These are phyloP conservation scores for Tapera naevia DNA, from an alignment of 2,797 vertebrate genomes.

Conservation along the genomic window DNA sequence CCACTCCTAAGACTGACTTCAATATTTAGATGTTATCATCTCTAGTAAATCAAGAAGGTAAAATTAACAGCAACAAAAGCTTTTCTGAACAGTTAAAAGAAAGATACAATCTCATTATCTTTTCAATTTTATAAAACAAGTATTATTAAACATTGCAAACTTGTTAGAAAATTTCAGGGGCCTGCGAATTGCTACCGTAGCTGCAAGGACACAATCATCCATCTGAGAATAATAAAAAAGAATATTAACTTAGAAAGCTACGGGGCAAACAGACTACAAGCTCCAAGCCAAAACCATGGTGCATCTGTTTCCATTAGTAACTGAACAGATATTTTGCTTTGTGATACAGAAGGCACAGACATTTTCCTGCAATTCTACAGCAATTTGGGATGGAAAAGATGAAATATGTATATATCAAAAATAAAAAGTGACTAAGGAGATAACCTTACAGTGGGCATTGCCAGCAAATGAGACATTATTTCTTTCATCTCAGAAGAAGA, in stretches of 20 bases:
- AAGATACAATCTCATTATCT: constrained; percentile 2
- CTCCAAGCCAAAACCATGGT: not conserved
- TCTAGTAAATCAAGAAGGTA: constrained; percentile 30
- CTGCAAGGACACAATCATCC: constrained; percentile 2
- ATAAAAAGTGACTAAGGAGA: not conserved
- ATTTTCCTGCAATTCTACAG: not conserved
- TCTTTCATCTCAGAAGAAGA: not conserved
- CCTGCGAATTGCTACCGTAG: constrained; percentile 27
- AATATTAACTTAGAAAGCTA: constrained; percentile 26
- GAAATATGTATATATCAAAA: not conserved
- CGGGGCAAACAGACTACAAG: not conserved
- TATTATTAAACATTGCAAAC: constrained; percentile 47
- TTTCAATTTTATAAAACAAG: constrained; percentile 43
- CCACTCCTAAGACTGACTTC: not conserved
- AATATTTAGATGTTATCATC: constrained; percentile 26
- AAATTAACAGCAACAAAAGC: constrained; percentile 39
- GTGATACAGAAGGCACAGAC: not conserved
- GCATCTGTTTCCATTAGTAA: constrained; percentile 22
- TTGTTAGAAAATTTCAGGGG: constrained; percentile 10
- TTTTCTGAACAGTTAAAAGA: constrained; percentile 20
- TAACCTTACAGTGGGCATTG: not conserved
- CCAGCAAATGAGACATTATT: not conserved
- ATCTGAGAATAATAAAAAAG: constrained; percentile 20
- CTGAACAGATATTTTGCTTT: constrained; percentile 5
- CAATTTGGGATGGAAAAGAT: not conserved